These are phyloP conservation scores for Megalops atlanticus DNA, from an alignment of 2,113 vertebrate genomes.

Conservation along the genomic window DNA sequence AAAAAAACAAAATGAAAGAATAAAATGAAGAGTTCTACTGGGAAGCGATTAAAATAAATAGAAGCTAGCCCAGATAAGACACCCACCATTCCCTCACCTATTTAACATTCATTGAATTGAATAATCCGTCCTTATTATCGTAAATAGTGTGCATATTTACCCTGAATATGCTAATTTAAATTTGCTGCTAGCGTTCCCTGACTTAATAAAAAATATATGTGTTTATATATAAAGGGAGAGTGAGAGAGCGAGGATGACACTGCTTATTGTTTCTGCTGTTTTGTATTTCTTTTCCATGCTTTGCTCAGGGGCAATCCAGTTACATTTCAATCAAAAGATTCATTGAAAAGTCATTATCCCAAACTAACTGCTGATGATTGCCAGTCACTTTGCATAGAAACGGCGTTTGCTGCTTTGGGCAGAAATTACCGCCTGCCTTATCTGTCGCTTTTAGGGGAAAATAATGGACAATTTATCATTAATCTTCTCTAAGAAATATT, in stretches of 20 bases:
- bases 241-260: constrained; percentile 39
- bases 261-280: constrained; percentile 82
- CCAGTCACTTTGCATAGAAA: constrained; percentile 87
- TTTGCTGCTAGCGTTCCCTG: constrained; percentile 90
- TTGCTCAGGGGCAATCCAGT: constrained; percentile 82
- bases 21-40: constrained; percentile 91
- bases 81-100: constrained; percentile 83
- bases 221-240: constrained; percentile 75
- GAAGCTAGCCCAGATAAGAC: constrained; percentile 90
- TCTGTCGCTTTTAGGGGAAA: constrained; percentile 82
- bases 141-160: constrained; percentile 99
- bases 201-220: constrained; percentile 69
- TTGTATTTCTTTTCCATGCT: constrained; percentile 60
- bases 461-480: constrained; percentile 89
- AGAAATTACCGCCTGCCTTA: constrained; percentile 81
- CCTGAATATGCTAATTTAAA: constrained; percentile 99
- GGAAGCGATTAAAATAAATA: constrained; percentile 91
- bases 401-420: constrained; percentile 77
- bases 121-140: constrained; percentile 99
- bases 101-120: constrained; percentile 99
- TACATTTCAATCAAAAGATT: constrained; percentile 82
- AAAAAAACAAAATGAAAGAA: constrained; percentile 54
- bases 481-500: constrained; percentile 80
- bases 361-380: constrained; percentile 78
- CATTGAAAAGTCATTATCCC: constrained; percentile 74